Conservation (phyloP, 2,113 vertebrate genomes). For the Boulengeromyrus knoepffleri region DNA sequence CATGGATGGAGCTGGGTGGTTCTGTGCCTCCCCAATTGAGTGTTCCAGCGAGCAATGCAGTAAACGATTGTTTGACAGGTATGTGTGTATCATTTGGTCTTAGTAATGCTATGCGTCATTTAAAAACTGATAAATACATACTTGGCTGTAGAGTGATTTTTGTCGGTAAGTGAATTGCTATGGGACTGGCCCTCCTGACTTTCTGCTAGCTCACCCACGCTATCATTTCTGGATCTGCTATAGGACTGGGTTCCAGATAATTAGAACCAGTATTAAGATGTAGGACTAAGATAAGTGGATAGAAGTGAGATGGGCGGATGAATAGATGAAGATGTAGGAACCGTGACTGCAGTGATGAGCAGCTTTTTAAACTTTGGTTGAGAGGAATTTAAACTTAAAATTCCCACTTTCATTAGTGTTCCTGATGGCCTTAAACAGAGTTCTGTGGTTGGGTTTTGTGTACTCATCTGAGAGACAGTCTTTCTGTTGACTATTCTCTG, state of each 20-base stretch:
- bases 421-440: neutral
- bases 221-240: neutral
- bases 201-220: neutral
- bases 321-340: neutral
- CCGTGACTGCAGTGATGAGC: neutral
- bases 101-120: neutral
- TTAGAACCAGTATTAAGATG: neutral
- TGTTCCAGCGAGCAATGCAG: neutral
- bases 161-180: neutral
- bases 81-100: neutral
- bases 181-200: neutral
- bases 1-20: too few relatives aligned
- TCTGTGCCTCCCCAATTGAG: too few relatives aligned
- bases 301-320: neutral
- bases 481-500: neutral
- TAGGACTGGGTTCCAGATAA: neutral
- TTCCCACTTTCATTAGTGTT: neutral
- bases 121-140: neutral
- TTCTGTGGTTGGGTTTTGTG: neutral
- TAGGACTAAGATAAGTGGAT: neutral
- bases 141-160: neutral
- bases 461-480: neutral
- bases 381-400: neutral
- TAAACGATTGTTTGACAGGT: neutral
- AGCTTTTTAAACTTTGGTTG: neutral